Evolutionary conservation across 2,888 invertebrate species (phyloP), one percentile per base, ranked within the genome.

Genomic region (Eutolmus rufibarbis): DNA sequence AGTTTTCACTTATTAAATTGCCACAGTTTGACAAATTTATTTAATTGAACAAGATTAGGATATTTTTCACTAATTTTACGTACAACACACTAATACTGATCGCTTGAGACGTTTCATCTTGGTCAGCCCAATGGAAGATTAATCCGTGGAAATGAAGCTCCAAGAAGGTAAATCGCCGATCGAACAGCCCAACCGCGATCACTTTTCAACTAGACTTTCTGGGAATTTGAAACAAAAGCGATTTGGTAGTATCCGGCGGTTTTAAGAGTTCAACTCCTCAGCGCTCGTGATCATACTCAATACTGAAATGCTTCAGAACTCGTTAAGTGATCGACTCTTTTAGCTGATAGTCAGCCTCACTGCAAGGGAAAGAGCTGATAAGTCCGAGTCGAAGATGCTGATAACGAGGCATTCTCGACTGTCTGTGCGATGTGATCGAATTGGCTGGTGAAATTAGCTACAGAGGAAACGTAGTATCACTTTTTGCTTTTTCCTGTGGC

Each of bases 1-100:
- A 82, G 34, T 82, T 16, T 82, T 85, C 74, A 46, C 51, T 66
- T 31, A 46, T 23, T 51, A 74, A 43, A 51, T 43, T 28, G 74
- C 5, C 74, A 31, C 5, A 37, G 34, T 46, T 74, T 74, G 57
- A 28, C 74, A 43, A 37, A 74, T 23, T 74, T 74, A 74, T 43
- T 79, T 79, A 85, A 85, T 57, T 81, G 19, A 23, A 81, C 16
- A 19, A 19, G 9, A 84, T 46, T 23, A 31, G 9, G 4, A 74
- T 43, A 46, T 77, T 77, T 57, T 28, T 87, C 74, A 85, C 78
- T 76, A 84, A 88, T 66, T 86, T 89, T 89, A 91, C 92, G 89
- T 92, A 92, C 92, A 92, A 90, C 23, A 66, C 66, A 92, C 90
- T 90, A 92, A 90, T 90, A 92, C 91, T 89, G 91, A 91, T 89